phyloP scores from a whole-genome alignment of 2,113 vertebrate genomes.

The Diadophis punctatus region DNA sequence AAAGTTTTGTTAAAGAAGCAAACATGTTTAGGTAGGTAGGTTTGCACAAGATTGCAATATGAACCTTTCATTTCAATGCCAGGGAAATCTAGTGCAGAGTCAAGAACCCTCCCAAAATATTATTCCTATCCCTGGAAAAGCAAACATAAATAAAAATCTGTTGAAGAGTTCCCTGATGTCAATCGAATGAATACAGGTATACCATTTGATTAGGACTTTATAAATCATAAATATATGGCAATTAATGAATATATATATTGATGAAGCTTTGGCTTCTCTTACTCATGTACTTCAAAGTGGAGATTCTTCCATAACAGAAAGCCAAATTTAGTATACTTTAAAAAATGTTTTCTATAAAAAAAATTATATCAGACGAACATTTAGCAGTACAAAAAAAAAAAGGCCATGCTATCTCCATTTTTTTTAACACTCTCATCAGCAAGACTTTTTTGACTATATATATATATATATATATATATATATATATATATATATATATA shows the following conservation, averaged over 20 bases:
- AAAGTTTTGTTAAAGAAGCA: conserved; percentile 23
- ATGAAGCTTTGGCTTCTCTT: neutral
- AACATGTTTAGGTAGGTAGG: neutral
- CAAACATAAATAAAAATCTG: neutral
- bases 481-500: no score
- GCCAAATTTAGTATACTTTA: neutral
- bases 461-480: no score
- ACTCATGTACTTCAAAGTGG: neutral
- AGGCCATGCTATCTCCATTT: neutral
- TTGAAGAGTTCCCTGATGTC: neutral
- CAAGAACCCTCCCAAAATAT: neutral
- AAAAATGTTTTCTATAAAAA: neutral
- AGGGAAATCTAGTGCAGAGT: neutral
- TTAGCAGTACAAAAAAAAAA: neutral
- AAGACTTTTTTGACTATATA: neutral
- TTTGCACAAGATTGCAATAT: neutral
- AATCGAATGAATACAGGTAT: neutral
- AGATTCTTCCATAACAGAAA: neutral
- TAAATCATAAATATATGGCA: neutral
- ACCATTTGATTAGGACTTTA: neutral
- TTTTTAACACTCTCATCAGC: neutral
- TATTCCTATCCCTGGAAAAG: neutral
- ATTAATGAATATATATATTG: neutral
- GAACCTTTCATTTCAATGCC: neutral
- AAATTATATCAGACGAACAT: neutral